phyloP scores from a whole-genome alignment of 2,888 invertebrate genomes.

The Gari tellinella region DNA sequence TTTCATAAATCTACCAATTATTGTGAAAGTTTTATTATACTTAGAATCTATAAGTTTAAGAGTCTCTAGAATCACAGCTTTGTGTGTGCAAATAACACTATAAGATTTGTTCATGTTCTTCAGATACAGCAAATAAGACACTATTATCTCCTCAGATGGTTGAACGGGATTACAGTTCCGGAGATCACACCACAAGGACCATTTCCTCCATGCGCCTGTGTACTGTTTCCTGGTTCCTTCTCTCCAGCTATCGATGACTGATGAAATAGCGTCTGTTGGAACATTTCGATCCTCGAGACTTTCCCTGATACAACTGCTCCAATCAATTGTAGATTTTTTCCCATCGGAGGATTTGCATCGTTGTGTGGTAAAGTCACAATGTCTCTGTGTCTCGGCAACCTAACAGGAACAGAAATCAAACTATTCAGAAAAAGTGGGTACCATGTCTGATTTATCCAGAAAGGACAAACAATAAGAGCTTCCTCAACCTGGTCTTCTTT shows the following conservation, averaged over 20 bases:
- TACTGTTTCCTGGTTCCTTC: conserved; percentile 41
- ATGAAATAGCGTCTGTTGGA: not conserved
- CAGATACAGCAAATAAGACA: no score
- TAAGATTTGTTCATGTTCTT: no score
- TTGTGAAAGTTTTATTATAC: no score
- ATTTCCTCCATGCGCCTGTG: conserved; percentile 20
- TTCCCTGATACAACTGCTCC: conserved; percentile 36
- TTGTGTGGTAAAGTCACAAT: conserved; percentile 22
- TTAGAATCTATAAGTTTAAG: no score
- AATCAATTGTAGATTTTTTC: conserved; percentile 10
- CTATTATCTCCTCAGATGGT: no score
- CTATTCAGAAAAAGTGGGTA: conserved; percentile 39
- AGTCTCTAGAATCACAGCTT: no score
- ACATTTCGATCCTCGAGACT: conserved; percentile 19
- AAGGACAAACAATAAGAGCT: conserved; percentile 40
- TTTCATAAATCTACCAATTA: no score
- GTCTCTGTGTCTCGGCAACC: conserved; percentile 42
- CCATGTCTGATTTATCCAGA: conserved; percentile 52
- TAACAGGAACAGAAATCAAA: conserved; percentile 38
- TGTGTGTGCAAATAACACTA: no score
- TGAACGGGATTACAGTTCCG: conserved; percentile 15
- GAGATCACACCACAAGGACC: conserved; percentile 22
- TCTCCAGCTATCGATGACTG: conserved; percentile 28
- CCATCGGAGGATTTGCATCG: conserved; percentile 11
- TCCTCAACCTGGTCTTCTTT: conserved; percentile 35